Percentiles rank a stretch among this genome's conserved stretches.
Evolutionary conservation across 2,113 vertebrate genomes (phyloP).

Genomic region (Microtus richardsoni): DNA sequence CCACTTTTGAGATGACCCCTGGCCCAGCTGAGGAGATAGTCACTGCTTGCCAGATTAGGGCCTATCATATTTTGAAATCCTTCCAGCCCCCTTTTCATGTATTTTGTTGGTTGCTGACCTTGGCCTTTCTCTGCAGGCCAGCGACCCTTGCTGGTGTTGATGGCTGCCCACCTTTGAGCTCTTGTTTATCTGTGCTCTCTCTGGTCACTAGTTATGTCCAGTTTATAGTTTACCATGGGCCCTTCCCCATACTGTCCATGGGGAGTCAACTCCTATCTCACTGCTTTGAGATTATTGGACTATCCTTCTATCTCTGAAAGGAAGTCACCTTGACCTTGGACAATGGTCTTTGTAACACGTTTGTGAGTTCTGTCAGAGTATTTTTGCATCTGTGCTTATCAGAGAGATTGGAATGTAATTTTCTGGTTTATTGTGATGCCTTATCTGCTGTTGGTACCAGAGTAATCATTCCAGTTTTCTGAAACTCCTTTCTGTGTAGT

Average conservation of each 20-base stretch:
- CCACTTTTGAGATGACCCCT: not conserved
- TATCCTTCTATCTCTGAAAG: too few species aligned
- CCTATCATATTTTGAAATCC: not conserved
- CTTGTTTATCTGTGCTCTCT: not conserved
- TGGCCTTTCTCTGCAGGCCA: not conserved
- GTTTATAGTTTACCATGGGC: not conserved
- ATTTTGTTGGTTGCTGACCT: not conserved
- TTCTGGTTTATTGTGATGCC: too few species aligned
- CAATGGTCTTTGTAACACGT: too few species aligned
- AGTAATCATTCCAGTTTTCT: too few species aligned
- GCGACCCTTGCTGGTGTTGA: not conserved
- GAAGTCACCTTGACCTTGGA: too few species aligned
- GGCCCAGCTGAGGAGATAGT: not conserved
- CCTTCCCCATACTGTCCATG: not conserved
- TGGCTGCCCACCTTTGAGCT: not conserved
- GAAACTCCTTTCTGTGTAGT: too few species aligned
- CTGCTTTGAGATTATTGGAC: too few species aligned
- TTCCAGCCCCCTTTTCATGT: not conserved
- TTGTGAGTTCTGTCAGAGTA: too few species aligned
- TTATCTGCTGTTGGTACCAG: too few species aligned
- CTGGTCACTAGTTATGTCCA: not conserved
- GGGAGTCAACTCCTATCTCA: too few species aligned
- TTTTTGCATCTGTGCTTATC: too few species aligned
- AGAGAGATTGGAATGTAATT: too few species aligned
- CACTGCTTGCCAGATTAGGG: not conserved